Conservation (phyloP, 2,888 invertebrate species). For the Eupithecia vulgata region DNA sequence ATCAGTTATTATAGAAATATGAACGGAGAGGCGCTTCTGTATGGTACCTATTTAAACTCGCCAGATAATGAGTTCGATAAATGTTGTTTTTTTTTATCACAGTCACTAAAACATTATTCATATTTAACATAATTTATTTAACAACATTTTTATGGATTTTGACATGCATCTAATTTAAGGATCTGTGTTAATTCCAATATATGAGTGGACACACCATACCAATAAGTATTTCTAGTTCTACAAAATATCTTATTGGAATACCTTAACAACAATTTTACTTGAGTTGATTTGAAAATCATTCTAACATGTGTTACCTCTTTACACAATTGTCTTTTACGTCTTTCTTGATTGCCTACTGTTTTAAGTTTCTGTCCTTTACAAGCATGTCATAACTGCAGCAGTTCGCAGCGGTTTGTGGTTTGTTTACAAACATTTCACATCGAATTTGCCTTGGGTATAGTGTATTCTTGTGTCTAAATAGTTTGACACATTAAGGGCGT, state of each 20-base stretch:
- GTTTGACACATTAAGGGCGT: neutral
- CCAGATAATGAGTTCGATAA: neutral
- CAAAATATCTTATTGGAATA: neutral
- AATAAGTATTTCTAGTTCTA: neutral
- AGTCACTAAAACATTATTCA: neutral
- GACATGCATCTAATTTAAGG: neutral
- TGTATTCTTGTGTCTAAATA: neutral
- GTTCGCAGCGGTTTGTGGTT: too few relatives aligned
- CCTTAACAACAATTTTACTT: neutral
- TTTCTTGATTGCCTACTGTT: neutral
- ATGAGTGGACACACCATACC: neutral
- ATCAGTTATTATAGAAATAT: slow-evolving; percentile 47
- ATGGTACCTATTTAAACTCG: slow-evolving; percentile 51
- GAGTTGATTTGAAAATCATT: neutral
- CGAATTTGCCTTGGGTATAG: too few relatives aligned
- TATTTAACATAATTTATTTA: too few relatives aligned
- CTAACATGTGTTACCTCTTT: neutral
- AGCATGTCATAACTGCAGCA: neutral
- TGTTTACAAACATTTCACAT: too few relatives aligned
- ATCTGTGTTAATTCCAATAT: neutral
- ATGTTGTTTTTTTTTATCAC: neutral
- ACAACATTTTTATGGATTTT: neutral
- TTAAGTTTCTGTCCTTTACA: neutral
- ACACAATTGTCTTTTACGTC: neutral
- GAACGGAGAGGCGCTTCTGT: slow-evolving; percentile 56